These are phyloP conservation scores for Cavia porcellus DNA, from an alignment of 2,113 vertebrate species.

Conservation along the genomic window DNA sequence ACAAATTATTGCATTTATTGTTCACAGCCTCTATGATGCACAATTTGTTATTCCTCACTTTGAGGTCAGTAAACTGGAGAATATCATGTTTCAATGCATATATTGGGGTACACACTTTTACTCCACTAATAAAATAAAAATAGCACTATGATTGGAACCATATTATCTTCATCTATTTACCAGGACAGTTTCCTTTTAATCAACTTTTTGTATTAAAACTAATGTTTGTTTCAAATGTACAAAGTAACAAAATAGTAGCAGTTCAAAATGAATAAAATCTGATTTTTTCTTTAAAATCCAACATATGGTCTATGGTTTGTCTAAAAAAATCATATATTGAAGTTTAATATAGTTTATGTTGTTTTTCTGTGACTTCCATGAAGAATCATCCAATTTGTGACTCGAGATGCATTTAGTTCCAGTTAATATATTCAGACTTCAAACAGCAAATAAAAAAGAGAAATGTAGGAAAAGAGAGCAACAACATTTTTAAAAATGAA, in stretches of 20 bases:
- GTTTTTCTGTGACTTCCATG: not conserved
- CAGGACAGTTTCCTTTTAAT: not conserved
- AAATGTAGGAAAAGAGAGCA: not conserved
- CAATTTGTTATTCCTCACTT: not conserved
- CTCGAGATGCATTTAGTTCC: not conserved
- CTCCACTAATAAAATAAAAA: not conserved
- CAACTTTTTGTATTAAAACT: not conserved
- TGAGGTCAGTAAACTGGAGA: not conserved
- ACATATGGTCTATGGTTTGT: not conserved
- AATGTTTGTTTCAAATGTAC: not conserved
- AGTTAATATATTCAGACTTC: not conserved
- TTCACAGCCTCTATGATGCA: not conserved
- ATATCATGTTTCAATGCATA: not conserved
- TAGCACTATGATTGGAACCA: not conserved
- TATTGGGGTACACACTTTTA: not conserved
- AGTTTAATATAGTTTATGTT: not conserved
- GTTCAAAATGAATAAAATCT: slow-evolving; percentile 1
- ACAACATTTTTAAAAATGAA: not conserved
- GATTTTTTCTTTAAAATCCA: not conserved
- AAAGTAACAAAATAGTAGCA: slow-evolving; percentile 23
- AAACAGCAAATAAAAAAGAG: not conserved
- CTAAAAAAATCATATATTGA: not conserved
- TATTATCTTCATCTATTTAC: not conserved
- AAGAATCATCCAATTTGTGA: not conserved
- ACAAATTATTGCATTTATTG: not conserved